A percentile compares a stretch with the other conserved stretches of the same genome.
These are phyloP conservation scores for Sialis fuliginosa DNA, from an alignment of 2,888 invertebrate species.

Conservation along the genomic window DNA sequence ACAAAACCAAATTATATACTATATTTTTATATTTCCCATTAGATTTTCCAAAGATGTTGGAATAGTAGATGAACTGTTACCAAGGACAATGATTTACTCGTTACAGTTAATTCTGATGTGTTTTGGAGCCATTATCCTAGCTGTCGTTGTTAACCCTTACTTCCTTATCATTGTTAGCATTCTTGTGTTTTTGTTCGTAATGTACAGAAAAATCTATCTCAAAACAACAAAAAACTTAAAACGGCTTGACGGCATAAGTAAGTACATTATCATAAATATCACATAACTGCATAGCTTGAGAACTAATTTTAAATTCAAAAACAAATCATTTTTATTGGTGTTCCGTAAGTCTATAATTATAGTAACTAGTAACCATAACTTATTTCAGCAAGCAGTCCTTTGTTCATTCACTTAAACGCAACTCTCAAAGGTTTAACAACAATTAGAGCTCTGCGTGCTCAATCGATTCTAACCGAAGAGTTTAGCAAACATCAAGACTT, in stretches of 20 bases:
- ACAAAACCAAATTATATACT: too few relatives aligned
- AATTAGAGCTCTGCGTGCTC: constrained; percentile 61
- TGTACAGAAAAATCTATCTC: constrained; percentile 47
- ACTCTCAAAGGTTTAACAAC: constrained; percentile 73
- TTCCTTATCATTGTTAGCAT: constrained; percentile 43
- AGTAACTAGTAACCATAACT: neutral
- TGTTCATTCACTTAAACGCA: constrained; percentile 78
- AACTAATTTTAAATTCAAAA: too few relatives aligned
- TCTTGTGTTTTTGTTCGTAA: constrained; percentile 42
- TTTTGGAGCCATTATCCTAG: constrained; percentile 51
- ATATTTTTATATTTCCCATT: too few relatives aligned
- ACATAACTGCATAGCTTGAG: neutral
- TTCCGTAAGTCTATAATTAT: too few relatives aligned
- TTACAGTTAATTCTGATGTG: constrained; percentile 49
- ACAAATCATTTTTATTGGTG: neutral
- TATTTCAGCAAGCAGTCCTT: constrained; percentile 60
- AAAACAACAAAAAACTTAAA: constrained; percentile 55
- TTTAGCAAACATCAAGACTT: constrained; percentile 57
- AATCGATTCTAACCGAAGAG: constrained; percentile 53
- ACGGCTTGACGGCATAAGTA: constrained; percentile 36
- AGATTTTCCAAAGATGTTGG: constrained; percentile 75
- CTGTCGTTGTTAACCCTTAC: constrained; percentile 50
- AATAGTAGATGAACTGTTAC: constrained; percentile 54
- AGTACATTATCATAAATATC: constrained; percentile 9
- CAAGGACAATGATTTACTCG: constrained; percentile 43